Evolutionary conservation across 2,113 vertebrate species (phyloP).

Genomic region (Poeciliopsis retropinna): DNA sequence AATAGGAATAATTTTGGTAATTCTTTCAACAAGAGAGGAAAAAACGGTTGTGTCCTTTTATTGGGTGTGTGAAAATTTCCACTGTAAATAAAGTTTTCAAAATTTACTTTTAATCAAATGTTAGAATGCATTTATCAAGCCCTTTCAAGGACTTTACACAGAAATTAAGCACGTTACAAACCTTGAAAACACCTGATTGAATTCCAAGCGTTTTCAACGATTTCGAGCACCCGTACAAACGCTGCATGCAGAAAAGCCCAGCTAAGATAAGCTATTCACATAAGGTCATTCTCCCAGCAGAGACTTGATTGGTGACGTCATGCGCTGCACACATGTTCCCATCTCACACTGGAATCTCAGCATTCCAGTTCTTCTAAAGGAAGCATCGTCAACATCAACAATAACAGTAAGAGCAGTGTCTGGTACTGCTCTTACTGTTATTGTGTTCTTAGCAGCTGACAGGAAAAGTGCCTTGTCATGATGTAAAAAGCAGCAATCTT

Average conservation of each 20-base stretch:
- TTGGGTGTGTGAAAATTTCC: no score
- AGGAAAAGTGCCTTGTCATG: not conserved
- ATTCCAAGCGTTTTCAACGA: no score
- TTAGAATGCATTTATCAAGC: no score
- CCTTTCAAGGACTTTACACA: no score
- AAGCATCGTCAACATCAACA: constrained; percentile 36
- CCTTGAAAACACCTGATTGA: no score
- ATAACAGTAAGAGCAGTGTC: constrained; percentile 12
- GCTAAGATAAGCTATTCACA: constrained; percentile 4
- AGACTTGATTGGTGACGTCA: not conserved
- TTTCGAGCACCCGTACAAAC: no score
- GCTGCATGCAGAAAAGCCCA: not conserved
- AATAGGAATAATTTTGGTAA: no score
- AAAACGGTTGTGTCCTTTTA: no score
- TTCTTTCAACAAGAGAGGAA: no score
- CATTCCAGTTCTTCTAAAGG: constrained; percentile 53
- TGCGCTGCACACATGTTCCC: constrained; percentile 1
- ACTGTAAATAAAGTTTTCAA: no score
- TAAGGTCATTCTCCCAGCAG: not conserved
- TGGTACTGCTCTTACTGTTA: constrained; percentile 28
- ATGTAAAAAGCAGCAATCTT: constrained; percentile 4
- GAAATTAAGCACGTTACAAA: no score
- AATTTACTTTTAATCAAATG: no score
- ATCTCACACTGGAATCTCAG: constrained; percentile 58
- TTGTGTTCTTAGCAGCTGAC: constrained; percentile 27